Percentiles rank a stretch among this genome's conserved stretches.
phyloP scores from a whole-genome alignment of 2,797 vertebrate species.

The Myotis pilosus region DNA sequence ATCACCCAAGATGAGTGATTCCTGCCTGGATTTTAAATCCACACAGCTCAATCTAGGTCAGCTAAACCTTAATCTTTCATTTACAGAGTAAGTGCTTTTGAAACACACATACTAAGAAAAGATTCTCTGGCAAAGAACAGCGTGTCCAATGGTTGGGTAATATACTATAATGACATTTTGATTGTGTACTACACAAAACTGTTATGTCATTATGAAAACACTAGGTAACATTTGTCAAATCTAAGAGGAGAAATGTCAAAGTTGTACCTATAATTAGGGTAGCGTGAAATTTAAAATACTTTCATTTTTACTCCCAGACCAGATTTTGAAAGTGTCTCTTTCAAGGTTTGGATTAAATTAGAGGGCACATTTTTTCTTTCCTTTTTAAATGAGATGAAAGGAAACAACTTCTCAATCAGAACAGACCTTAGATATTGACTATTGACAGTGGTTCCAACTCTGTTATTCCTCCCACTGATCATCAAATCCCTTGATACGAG shows the following conservation, averaged over 20 bases:
- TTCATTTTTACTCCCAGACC: conserved; percentile 64
- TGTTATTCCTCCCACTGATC: not conserved
- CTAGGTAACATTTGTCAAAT: conserved; percentile 74
- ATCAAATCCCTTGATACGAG: not conserved
- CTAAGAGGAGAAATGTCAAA: conserved; percentile 57
- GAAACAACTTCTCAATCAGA: conserved; percentile 12
- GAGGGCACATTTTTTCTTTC: conserved; percentile 13
- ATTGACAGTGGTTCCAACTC: conserved; percentile 4
- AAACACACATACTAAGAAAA: conserved; percentile 75
- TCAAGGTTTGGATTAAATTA: conserved; percentile 65
- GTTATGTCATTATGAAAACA: conserved; percentile 72
- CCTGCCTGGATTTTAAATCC: conserved; percentile 55
- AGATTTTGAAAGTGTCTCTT: conserved; percentile 60
- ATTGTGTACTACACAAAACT: conserved; percentile 70
- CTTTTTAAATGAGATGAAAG: conserved; percentile 44
- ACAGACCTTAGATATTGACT: not conserved
- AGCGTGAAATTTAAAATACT: conserved; percentile 68
- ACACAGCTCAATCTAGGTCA: conserved; percentile 57
- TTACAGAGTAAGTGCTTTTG: conserved; percentile 69
- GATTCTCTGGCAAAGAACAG: conserved; percentile 65
- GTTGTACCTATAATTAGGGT: conserved; percentile 71
- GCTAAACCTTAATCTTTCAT: conserved; percentile 68
- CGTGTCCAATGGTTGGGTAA: conserved; percentile 65
- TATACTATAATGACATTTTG: conserved; percentile 68
- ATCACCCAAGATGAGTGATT: conserved; percentile 42